Conservation (phyloP, 1,140 invertebrate species). For the Drosophila novamexicana region DNA sequence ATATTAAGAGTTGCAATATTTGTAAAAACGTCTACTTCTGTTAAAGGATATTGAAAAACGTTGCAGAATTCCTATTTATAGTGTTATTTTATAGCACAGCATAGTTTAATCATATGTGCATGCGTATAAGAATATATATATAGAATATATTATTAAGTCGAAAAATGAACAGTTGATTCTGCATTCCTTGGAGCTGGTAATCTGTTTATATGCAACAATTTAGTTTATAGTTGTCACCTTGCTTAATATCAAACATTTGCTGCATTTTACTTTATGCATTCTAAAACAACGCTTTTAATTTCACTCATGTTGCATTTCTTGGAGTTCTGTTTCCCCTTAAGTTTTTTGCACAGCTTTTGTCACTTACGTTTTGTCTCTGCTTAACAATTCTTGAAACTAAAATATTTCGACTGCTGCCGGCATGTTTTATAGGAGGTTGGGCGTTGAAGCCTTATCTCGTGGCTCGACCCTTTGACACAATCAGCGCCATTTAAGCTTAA, state of each 20-base stretch:
- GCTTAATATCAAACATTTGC: neutral
- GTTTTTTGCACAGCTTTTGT: neutral
- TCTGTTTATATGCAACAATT: no score
- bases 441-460: constrained; percentile 26
- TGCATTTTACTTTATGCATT: neutral
- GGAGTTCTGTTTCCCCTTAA: neutral
- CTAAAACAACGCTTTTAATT: neutral
- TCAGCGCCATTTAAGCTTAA: constrained; percentile 50
- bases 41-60: no score
- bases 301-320: neutral
- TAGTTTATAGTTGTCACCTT: no score
- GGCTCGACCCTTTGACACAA: constrained; percentile 68
- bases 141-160: no score
- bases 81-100: no score
- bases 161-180: no score
- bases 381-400: constrained; percentile 53
- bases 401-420: constrained; percentile 28
- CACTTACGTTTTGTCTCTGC: constrained; percentile 39
- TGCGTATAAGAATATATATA: no score
- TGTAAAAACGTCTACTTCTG: no score
- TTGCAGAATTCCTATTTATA: no score
- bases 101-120: no score
- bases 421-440: constrained; percentile 60
- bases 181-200: no score
- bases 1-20: no score